phyloP scores from a whole-genome alignment of 2,113 vertebrate species.

The Telmatochromis sp. region DNA sequence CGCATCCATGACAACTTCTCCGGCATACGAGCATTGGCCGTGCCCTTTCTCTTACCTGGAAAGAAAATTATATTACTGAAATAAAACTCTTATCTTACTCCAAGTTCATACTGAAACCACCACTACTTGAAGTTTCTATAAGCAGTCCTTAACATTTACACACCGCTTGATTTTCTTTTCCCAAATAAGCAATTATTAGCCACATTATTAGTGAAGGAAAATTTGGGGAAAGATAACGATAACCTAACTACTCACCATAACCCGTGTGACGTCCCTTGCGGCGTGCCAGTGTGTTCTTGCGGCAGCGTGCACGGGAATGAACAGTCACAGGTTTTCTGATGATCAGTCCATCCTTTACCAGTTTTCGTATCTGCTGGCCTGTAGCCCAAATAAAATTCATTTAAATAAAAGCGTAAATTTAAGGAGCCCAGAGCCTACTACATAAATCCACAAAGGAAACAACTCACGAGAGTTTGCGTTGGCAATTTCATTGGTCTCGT shows the following conservation, averaged over 20 bases:
- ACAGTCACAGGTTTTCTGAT: slow-evolving; percentile 94
- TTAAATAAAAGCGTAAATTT: background rate
- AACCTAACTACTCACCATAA: slow-evolving; percentile 73
- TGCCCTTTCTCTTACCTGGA: slow-evolving; percentile 93
- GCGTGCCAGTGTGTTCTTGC: slow-evolving; percentile 92
- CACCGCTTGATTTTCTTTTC: background rate
- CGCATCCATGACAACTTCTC: slow-evolving; percentile 96
- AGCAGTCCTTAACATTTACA: background rate
- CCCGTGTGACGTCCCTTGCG: slow-evolving; percentile 94
- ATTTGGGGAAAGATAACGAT: background rate
- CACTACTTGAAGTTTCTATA: background rate
- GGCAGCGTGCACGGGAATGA: slow-evolving; percentile 91
- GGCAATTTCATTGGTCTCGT: slow-evolving; percentile 94
- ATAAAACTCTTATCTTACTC: background rate
- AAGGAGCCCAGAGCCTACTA: background rate
- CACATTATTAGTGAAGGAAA: background rate
- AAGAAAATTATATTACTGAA: background rate
- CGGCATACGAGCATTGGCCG: slow-evolving; percentile 93
- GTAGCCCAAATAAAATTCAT: background rate
- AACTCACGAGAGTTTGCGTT: slow-evolving; percentile 91
- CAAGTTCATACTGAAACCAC: background rate
- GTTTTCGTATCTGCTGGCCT: slow-evolving; percentile 94
- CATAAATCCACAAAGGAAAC: background rate
- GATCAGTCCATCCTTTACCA: slow-evolving; percentile 95
- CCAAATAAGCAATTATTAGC: background rate